Evolutionary conservation across 2,797 vertebrate genomes (phyloP), one percentile per base, ranked within the genome.

Genomic region (Psittacula echo): DNA sequence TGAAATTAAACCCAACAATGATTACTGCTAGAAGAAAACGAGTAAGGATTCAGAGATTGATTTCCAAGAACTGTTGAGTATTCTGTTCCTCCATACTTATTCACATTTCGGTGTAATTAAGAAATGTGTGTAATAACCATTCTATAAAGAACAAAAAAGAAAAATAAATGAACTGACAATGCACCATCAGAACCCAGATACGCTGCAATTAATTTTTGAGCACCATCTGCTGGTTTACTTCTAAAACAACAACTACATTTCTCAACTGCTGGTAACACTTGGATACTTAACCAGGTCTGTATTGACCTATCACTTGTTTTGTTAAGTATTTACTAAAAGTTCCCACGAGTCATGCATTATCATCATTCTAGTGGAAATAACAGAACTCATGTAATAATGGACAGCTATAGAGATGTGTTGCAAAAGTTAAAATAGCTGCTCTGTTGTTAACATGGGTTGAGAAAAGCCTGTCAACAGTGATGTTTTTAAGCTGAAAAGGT

Each of bases 171-270:
- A 85, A 75, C 23, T 62, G 26, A 77, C 96, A 89, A 75, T 14
- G 10, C 8, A 68, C 26, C 27, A 32, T n/a, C 29, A 18, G n/a
- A n/a, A 47, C 13, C 62, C 53, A 19, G 18, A 47, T 68, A 41
- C 8, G 10, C 68, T 39, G 72, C 47, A 2, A 74, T 77, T 94
- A 86, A 88, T 66, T 95, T 89, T 77, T 47, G 54, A 89, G 90
- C 94, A 82, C 97, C 95, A 96, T 86, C 96, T 96, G 72, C 88
- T 94, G 96, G 94, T 51, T 39, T 64, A 9, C 32, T 82, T 83
- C 42, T 71, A 61, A 81, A 89, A 92, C 45, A 83, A 60, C 90
- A 4, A 61, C 30, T 5, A 30, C 11, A 80, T 90, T 79, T 85
- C 50, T n/a, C n/a, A 68, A 6, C 11, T 30, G 29, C 24, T 23